Conservation (phyloP, 2,113 vertebrate genomes). For the Trematomus loennbergii region DNA sequence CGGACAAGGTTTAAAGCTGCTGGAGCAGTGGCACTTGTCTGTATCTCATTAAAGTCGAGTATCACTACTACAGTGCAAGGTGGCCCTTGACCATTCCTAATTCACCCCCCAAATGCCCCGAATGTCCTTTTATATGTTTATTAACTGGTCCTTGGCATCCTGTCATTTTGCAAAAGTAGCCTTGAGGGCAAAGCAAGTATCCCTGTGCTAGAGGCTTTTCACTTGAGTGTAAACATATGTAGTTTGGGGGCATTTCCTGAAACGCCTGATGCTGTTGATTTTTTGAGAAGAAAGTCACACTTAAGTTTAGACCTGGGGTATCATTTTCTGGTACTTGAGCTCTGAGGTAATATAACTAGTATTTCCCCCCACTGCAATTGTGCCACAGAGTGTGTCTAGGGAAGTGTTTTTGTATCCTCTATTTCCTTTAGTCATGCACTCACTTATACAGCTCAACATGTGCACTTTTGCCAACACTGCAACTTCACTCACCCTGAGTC, state of each 20-base stretch:
- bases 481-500: slow-evolving; percentile 9
- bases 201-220: neutral
- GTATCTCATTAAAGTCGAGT: too few species aligned
- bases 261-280: neutral
- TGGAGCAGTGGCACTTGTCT: too few species aligned
- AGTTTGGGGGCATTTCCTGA: neutral
- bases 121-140: too few species aligned
- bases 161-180: too few species aligned
- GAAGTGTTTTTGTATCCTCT: neutral
- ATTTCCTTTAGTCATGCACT: neutral
- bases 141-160: too few species aligned
- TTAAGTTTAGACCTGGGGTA: neutral
- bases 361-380: neutral
- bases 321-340: neutral
- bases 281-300: neutral
- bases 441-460: neutral
- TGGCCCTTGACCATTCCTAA: too few species aligned
- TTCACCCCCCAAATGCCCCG: too few species aligned
- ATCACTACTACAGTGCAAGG: too few species aligned
- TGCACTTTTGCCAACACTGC: slow-evolving; percentile 4
- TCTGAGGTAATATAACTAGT: neutral
- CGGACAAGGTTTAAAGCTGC: too few species aligned
- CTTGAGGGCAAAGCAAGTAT: too few species aligned
- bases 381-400: neutral
- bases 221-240: neutral